A percentile compares a stretch with the other conserved stretches of the same genome.
These are phyloP conservation scores for Myrmecobius fasciatus DNA, from an alignment of 2,113 vertebrate species.

Conservation along the genomic window DNA sequence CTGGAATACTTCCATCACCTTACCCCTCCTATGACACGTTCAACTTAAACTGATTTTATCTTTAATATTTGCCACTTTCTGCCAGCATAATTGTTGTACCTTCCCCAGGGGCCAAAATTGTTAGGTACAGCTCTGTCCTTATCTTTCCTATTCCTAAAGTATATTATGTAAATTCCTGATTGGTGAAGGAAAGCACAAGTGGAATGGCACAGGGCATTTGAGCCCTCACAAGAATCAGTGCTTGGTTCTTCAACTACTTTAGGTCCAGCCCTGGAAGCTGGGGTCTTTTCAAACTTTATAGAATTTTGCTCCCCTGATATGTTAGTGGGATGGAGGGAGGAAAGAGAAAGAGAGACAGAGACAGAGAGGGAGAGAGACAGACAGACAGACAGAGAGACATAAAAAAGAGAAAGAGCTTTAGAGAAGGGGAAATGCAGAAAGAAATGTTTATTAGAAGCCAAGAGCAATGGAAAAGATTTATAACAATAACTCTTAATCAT, in stretches of 20 bases:
- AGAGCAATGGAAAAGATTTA: not conserved
- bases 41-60: not conserved
- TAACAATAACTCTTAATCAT: not conserved
- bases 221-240: constrained; percentile 57
- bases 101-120: not conserved
- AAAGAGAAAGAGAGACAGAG: not conserved
- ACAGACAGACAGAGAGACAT: too few species aligned
- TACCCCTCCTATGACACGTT: not conserved
- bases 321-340: not conserved
- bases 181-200: constrained; percentile 57
- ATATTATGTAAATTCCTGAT: constrained; percentile 66
- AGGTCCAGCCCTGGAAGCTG: constrained; percentile 45
- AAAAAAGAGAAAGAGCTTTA: not conserved
- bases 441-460: not conserved
- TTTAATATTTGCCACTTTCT: not conserved
- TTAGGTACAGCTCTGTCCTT: not conserved
- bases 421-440: not conserved
- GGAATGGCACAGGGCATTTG: constrained; percentile 64
- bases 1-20: not conserved
- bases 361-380: too few species aligned
- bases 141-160: not conserved
- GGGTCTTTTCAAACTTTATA: not conserved
- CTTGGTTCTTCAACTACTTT: constrained; percentile 50
- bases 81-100: not conserved
- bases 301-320: constrained; percentile 15